Percentiles rank a stretch among this genome's conserved stretches.
Conservation (phyloP, 2,113 vertebrate genomes). For the Pantherophis guttatus region DNA sequence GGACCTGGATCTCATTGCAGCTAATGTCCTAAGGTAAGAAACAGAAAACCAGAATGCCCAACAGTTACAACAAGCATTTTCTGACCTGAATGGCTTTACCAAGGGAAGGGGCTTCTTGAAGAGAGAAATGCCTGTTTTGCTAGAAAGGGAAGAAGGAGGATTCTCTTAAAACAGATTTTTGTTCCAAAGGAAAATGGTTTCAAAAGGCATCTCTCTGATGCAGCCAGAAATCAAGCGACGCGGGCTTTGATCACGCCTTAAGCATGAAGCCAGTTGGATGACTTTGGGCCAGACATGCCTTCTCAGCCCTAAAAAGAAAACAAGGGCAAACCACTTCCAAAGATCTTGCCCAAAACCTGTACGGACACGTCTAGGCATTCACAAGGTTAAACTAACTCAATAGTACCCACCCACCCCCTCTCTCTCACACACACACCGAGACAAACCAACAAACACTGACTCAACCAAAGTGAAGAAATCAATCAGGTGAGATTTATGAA, state of each 20-base stretch:
- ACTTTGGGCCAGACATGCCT: not conserved
- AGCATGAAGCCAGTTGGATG: not conserved
- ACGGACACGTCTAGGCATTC: not conserved
- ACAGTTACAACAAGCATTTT: not conserved
- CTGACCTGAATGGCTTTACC: not conserved
- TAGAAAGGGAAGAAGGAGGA: not conserved
- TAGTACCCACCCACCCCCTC: not conserved
- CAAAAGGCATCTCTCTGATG: not conserved
- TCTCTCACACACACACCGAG: not conserved
- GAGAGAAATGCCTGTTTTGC: not conserved
- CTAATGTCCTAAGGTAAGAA: slow-evolving; percentile 85
- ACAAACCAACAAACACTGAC: not conserved
- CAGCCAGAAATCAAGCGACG: not conserved
- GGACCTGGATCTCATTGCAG: slow-evolving; percentile 96
- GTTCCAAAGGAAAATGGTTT: not conserved
- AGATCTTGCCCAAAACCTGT: not conserved
- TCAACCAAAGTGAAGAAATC: not conserved
- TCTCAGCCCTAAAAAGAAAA: not conserved
- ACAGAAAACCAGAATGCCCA: slow-evolving; percentile 38
- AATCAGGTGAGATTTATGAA: not conserved
- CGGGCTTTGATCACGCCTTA: not conserved
- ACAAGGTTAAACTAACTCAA: not conserved
- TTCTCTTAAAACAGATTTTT: not conserved
- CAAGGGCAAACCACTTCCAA: not conserved
- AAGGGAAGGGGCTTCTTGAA: not conserved